These are phyloP conservation scores for Neodiprion fabricii DNA, from an alignment of 1,140 invertebrate genomes.

Conservation along the genomic window DNA sequence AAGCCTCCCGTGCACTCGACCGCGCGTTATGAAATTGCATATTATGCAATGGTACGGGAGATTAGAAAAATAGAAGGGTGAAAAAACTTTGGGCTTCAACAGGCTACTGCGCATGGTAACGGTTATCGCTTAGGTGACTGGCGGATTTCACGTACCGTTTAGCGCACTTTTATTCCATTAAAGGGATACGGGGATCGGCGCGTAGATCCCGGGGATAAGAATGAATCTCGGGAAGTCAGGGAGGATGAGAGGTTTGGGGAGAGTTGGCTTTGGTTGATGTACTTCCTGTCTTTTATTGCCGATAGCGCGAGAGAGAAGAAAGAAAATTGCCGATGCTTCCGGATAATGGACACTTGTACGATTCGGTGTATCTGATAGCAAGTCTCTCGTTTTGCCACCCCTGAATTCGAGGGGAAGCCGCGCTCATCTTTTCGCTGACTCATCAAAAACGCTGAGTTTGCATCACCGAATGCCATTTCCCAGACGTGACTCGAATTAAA, in stretches of 20 bases:
- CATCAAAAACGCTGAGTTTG: too few species aligned
- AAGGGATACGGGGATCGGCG: constrained; percentile 30
- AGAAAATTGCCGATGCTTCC: neutral
- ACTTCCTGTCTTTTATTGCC: constrained; percentile 5
- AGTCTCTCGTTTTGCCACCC: too few species aligned
- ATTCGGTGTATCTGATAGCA: neutral
- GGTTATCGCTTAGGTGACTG: constrained; percentile 20
- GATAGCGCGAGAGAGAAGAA: neutral
- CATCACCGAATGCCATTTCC: too few species aligned
- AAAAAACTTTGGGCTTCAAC: neutral
- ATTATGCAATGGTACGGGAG: too few species aligned
- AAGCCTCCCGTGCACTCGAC: too few species aligned
- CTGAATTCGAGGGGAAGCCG: too few species aligned
- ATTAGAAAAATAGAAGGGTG: too few species aligned
- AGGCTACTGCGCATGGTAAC: constrained; percentile 31
- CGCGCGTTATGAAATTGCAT: too few species aligned
- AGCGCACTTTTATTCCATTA: constrained; percentile 45
- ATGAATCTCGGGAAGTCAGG: constrained; percentile 20
- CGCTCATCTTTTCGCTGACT: too few species aligned
- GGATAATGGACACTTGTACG: constrained; percentile 4
- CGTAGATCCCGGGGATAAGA: constrained; percentile 35
- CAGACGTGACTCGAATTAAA: too few species aligned
- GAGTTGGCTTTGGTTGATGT: neutral
- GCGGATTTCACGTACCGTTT: constrained; percentile 44
- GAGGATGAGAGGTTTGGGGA: neutral